Evolutionary conservation across 1,140 invertebrate genomes (phyloP).

Genomic region (Aphelinus atriplicis): DNA sequence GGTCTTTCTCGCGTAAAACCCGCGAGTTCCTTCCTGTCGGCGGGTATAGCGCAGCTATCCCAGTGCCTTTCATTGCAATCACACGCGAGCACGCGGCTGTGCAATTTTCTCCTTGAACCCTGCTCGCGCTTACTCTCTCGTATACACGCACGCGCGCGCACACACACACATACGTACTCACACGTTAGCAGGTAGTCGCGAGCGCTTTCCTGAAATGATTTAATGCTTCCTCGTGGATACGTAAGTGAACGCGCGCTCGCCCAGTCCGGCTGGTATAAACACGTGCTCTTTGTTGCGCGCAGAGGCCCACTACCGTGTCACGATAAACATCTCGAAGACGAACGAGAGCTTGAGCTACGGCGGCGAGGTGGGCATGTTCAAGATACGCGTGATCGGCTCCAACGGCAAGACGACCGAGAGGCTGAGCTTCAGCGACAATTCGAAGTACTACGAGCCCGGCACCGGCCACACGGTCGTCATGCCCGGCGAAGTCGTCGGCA

Average conservation of each 20-base stretch:
- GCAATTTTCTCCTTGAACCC: slow-evolving; percentile 18
- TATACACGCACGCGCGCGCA: background rate
- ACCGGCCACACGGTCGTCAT: slow-evolving; percentile 75
- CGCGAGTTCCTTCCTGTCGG: background rate
- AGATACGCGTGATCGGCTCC: slow-evolving; percentile 73
- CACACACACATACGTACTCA: background rate
- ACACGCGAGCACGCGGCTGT: background rate
- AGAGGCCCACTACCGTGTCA: slow-evolving; percentile 81
- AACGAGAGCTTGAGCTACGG: slow-evolving; percentile 76
- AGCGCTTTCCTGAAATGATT: slow-evolving; percentile 19
- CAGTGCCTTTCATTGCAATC: background rate
- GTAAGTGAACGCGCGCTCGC: background rate
- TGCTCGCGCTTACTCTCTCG: background rate
- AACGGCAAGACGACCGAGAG: slow-evolving; percentile 70
- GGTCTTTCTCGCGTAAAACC: background rate
- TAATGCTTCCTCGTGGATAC: background rate
- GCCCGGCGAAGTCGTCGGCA: slow-evolving; percentile 72
- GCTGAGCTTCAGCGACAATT: slow-evolving; percentile 67
- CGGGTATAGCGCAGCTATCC: background rate
- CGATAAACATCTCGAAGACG: slow-evolving; percentile 77
- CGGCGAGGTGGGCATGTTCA: slow-evolving; percentile 80
- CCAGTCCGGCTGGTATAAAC: background rate
- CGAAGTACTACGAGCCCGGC: slow-evolving; percentile 76
- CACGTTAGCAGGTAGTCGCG: too few species aligned
- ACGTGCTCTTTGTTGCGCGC: slow-evolving; percentile 19